Evolutionary conservation across 2,113 vertebrate genomes (phyloP), one percentile per base, ranked within the genome.

Genomic region (Coracopsis vasa): DNA sequence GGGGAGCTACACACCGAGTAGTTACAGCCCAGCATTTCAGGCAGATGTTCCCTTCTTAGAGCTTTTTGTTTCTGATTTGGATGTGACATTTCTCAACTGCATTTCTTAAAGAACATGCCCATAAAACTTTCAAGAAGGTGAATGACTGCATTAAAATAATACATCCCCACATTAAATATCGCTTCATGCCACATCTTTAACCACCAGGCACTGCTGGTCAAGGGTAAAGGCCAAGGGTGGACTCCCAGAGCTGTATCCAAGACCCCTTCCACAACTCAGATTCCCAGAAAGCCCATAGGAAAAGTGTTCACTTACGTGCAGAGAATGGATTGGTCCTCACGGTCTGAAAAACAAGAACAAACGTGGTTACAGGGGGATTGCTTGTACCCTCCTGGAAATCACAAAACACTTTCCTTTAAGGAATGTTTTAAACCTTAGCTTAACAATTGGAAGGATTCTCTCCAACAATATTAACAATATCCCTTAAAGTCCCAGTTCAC

Each of bases 241-340:
- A 33, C 37, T 44, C 4, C 15, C 35, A 35, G 13, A 74, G 54
- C 13, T 70, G n/a, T 2, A 33, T 3, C 35, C 21, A 6, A 78
- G 54, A 27, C 9, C 14, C 54, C 47, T 50, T 35, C 47, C 53
- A n/a, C 25, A 42, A 41, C 0, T 29, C 2, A 56, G 28, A 31
- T 16, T 23, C 60, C 83, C 44, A 45, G 25, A 95, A 90, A 16
- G 39, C 47, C 33, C 51, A 62, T 11, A 37, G 12, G 27, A 82
- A 23, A 79, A 90, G 19, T 6, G n/a, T 65, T 90, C 93, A 99
- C 99, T 99, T 97, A 99, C 99, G 99, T 99, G 99, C 99, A 99
- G 97, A 99, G 99, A 98, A 99, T 99, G 25, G 99, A 99, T 96
- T 99, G 99, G 98, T 99, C 99, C 98, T 99, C 99, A 98, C 99